phyloP scores from a whole-genome alignment of 2,797 vertebrate genomes.

The Luscinia megarhynchos region DNA sequence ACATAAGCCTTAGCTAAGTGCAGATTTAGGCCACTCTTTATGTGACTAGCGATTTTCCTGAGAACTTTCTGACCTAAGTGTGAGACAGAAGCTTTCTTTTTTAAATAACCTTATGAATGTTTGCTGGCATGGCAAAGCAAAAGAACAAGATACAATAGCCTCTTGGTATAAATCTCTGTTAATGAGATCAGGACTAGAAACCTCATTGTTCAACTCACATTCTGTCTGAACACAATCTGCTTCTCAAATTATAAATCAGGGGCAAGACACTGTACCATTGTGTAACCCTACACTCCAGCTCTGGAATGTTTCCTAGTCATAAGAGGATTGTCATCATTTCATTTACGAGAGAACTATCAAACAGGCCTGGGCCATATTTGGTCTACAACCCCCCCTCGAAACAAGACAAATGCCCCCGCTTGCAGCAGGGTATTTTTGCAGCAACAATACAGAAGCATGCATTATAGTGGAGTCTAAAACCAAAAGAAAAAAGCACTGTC shows the following conservation, averaged over 20 bases:
- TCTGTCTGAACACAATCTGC: slow-evolving; percentile 67
- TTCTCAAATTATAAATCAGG: slow-evolving; percentile 73
- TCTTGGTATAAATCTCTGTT: slow-evolving; percentile 71
- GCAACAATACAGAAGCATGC: neutral
- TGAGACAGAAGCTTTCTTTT: slow-evolving; percentile 62
- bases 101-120: slow-evolving; percentile 61
- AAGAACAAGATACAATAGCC: slow-evolving; percentile 66
- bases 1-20: neutral
- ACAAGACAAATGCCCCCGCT: neutral
- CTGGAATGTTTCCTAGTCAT: slow-evolving; percentile 71
- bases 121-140: slow-evolving; percentile 61
- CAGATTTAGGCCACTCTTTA: neutral
- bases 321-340: slow-evolving; percentile 71
- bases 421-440: slow-evolving; percentile 8
- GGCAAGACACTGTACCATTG: slow-evolving; percentile 71
- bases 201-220: slow-evolving; percentile 65
- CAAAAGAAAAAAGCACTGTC: neutral
- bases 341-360: slow-evolving; percentile 46
- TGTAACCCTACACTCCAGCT: slow-evolving; percentile 57
- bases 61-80: slow-evolving; percentile 56
- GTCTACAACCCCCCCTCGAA: neutral
- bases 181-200: slow-evolving; percentile 70
- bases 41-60: slow-evolving; percentile 48
- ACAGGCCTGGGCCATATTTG: slow-evolving; percentile 47
- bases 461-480: neutral